These are phyloP conservation scores for Ctenoplectra terminalis DNA, from an alignment of 1,140 invertebrate genomes.

Conservation along the genomic window DNA sequence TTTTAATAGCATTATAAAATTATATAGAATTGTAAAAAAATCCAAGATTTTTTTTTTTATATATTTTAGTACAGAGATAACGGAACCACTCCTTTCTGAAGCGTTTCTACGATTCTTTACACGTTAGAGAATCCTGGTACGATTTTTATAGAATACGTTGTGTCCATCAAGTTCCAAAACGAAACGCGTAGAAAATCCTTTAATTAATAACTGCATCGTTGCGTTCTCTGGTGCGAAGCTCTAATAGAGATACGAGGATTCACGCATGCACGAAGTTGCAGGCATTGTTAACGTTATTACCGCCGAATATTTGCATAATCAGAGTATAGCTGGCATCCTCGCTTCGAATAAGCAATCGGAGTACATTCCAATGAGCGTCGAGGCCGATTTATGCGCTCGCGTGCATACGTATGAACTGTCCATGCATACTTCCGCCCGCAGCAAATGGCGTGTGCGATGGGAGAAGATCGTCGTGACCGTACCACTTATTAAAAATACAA, in stretches of 20 bases:
- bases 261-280: constrained; percentile 9
- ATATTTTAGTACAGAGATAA: neutral
- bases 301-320: constrained; percentile 56
- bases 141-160: neutral
- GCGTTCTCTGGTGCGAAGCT: neutral
- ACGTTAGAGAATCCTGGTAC: no score
- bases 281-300: constrained; percentile 50
- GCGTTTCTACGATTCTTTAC: neutral
- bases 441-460: constrained; percentile 13
- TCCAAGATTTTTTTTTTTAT: no score
- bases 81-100: no score
- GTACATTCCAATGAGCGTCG: constrained; percentile 66
- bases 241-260: neutral
- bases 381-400: constrained; percentile 53
- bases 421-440: constrained; percentile 45
- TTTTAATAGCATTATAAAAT: no score
- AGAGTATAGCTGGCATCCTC: constrained; percentile 41
- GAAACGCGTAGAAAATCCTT: no score
- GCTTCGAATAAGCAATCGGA: constrained; percentile 49
- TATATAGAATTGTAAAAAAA: no score
- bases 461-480: neutral
- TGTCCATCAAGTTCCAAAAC: no score
- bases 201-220: neutral
- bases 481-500: constrained; percentile 5
- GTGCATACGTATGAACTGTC: constrained; percentile 61